These are phyloP conservation scores for Drosophila infuscata DNA, from an alignment of 2,888 invertebrate species.

Conservation along the genomic window DNA sequence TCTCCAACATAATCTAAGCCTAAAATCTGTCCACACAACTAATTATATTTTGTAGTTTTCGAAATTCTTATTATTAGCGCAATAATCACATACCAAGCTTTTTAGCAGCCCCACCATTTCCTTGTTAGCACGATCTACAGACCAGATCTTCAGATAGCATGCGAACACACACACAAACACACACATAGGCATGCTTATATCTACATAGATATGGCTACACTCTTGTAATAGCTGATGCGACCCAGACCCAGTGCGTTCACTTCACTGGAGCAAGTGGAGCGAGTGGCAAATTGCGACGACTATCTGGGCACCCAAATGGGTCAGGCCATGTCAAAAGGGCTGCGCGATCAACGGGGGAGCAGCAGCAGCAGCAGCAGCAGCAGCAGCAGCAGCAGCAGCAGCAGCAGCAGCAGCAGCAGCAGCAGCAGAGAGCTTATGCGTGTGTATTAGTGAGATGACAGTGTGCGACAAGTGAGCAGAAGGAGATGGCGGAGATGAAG, in stretches of 20 bases:
- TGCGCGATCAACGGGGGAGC: constrained; percentile 53
- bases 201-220: constrained; percentile 20
- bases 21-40: neutral
- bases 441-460: constrained; percentile 20
- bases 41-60: neutral
- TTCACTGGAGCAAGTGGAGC: constrained; percentile 59
- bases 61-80: neutral
- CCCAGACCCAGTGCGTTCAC: constrained; percentile 77
- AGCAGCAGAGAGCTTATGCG: constrained; percentile 15
- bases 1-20: neutral
- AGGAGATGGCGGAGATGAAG: constrained; percentile 34
- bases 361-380: constrained; percentile 32
- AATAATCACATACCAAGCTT: neutral
- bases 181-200: neutral
- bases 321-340: constrained; percentile 67
- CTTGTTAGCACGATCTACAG: constrained; percentile 40
- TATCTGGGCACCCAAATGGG: constrained; percentile 64
- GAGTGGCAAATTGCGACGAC: constrained; percentile 47
- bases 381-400: constrained; percentile 22
- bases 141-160: constrained; percentile 21
- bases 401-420: constrained; percentile 32
- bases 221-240: constrained; percentile 57
- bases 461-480: constrained; percentile 38
- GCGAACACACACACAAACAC: neutral
- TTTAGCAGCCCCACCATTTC: constrained; percentile 25